Evolutionary conservation across 2,113 vertebrate species (phyloP), one percentile per base, ranked within the genome.

Genomic region (Cervus canadensis): DNA sequence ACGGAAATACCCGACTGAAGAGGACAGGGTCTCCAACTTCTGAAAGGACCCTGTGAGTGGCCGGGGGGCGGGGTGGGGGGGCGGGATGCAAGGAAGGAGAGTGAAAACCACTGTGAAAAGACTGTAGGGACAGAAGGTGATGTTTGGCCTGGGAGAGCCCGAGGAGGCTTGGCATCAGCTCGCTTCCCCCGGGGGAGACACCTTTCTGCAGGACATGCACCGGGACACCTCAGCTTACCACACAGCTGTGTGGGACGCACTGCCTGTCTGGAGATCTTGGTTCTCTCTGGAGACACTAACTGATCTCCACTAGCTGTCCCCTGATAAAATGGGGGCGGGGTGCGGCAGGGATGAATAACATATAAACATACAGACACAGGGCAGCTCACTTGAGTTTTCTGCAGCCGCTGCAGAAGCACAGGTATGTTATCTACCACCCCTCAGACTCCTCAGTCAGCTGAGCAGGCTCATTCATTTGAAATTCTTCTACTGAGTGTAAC

Each of bases 321-420:
- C 48, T 7, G 62, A n/a, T 6, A 82, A 23, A 90, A 94, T 13
- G 26, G 17, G 54, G 82, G 19, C 0, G 36, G 36, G 5, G 14
- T n/a, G 33, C 16, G 1, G n/a, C 16, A 0, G 67, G 19, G 67
- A n/a, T 74, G n/a, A 74, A 25, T 74, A 23, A 25, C 0, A 0
- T 74, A 74, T 3, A 74, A 19, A 26, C 40, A 26, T 43, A 43
- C 36, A 43, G 40, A 43, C 15, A 43, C 54, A 81, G 2, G 86
- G 54, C 7, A 62, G 36, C 60, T 93, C 45, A 90, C 13, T 4
- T 50, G 10, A 78, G 13, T 12, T 52, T 87, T 67, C 62, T 67
- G 19, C 1, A 13, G 7, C 28, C 26, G 23, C 2, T 26, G 52
- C 59, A 87, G 5, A n/a, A 57, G 30, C 14, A 54, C 3, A 2